Conservation (phyloP, 1,140 invertebrate genomes). For the Drosophila miranda region DNA sequence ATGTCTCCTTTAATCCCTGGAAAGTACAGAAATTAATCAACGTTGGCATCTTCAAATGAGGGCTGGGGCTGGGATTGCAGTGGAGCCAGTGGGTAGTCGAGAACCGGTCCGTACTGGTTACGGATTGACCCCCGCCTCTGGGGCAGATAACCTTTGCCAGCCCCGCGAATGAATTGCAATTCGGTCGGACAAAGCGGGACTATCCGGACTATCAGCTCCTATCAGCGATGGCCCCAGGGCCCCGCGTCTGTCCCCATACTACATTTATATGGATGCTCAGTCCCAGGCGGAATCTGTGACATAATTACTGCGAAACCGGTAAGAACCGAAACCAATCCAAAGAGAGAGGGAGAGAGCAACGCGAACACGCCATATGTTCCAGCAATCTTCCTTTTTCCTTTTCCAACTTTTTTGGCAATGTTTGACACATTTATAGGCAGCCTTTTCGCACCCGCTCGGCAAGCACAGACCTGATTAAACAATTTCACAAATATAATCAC, state of each 20-base stretch:
- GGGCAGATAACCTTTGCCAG: conserved; percentile 45
- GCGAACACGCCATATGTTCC: conserved; percentile 34
- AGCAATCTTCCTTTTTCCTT: conserved; percentile 14
- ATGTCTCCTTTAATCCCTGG: conserved; percentile 7
- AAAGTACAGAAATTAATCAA: conserved; percentile 10
- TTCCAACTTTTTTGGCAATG: neutral
- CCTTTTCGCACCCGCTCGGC: no score
- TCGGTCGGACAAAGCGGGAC: conserved; percentile 18
- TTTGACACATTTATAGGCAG: no score
- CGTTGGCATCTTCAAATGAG: conserved; percentile 3
- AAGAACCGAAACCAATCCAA: conserved; percentile 1
- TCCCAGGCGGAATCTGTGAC: conserved; percentile 41
- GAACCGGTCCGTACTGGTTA: conserved; percentile 39
- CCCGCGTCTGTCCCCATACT: conserved; percentile 17
- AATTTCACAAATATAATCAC: conserved; percentile 12
- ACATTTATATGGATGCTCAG: conserved; percentile 36
- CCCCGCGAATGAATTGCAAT: conserved; percentile 46
- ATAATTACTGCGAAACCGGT: conserved; percentile 37
- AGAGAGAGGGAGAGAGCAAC: neutral
- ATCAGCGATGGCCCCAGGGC: neutral
- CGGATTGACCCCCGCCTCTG: conserved; percentile 32
- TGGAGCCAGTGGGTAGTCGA: neutral
- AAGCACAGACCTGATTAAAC: neutral
- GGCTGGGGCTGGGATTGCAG: neutral
- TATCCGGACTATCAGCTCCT: conserved; percentile 25